Percentiles rank a stretch among this genome's conserved stretches.
Evolutionary conservation across 2,888 invertebrate genomes (phyloP).

Genomic region (Podotricha telesiphe): DNA sequence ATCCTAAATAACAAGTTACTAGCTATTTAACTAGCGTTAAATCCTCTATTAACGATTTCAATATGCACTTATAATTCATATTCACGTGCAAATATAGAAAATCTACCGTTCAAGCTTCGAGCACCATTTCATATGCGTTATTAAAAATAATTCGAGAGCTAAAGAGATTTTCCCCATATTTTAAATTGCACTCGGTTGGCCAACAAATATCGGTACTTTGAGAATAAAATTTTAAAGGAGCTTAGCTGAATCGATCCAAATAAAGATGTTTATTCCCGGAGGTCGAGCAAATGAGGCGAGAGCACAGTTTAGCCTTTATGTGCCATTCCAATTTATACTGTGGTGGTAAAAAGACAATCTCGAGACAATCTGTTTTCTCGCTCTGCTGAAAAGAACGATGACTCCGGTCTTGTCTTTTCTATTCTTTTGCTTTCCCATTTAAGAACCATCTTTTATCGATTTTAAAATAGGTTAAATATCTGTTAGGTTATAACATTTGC

Average conservation of each 20-base stretch:
- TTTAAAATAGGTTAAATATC: conserved; percentile 3
- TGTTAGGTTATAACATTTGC: too few relatives aligned
- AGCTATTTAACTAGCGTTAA: background rate
- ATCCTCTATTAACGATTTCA: conserved; percentile 5
- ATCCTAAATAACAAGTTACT: background rate
- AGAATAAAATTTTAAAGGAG: conserved; percentile 22
- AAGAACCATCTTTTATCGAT: conserved; percentile 1
- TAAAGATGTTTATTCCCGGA: conserved; percentile 36
- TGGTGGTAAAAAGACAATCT: conserved; percentile 38
- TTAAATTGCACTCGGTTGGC: conserved; percentile 19
- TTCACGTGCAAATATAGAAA: conserved; percentile 11
- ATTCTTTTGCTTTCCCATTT: conserved; percentile 13
- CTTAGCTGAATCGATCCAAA: conserved; percentile 28
- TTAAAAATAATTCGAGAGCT: conserved; percentile 20
- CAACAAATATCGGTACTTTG: conserved; percentile 4
- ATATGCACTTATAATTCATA: conserved; percentile 1
- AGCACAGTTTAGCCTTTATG: conserved; percentile 41
- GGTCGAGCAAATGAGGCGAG: conserved; percentile 39
- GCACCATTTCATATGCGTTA: conserved; percentile 15
- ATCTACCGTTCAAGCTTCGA: conserved; percentile 14
- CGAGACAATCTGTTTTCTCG: conserved; percentile 36
- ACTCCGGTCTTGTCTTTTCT: background rate
- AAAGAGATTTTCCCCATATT: conserved; percentile 15
- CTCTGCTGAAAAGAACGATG: conserved; percentile 26
- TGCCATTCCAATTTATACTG: conserved; percentile 41